phyloP scores from a whole-genome alignment of 1,140 invertebrate genomes.

The Alviniconcha marisindica region DNA sequence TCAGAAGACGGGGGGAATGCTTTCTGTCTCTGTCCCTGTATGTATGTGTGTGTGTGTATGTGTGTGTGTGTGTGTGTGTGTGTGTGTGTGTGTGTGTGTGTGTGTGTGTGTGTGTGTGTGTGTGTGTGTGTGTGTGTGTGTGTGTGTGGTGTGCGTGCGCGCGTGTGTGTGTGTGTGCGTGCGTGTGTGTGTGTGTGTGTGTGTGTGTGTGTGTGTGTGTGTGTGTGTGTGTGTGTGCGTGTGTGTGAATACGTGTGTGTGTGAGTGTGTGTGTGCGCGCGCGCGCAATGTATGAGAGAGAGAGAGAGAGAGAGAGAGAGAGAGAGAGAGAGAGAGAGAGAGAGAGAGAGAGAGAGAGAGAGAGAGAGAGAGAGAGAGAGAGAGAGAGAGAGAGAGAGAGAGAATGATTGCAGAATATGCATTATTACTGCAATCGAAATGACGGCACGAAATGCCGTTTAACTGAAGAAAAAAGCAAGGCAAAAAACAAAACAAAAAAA shows the following conservation, averaged over 20 bases:
- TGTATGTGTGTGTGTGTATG: neutral
- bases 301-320: constrained; percentile 22
- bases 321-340: constrained; percentile 1
- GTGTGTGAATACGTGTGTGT: neutral
- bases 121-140: constrained; percentile 36
- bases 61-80: constrained; percentile 1
- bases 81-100: constrained; percentile 20
- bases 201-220: neutral
- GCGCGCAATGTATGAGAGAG: neutral
- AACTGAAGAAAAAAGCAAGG: too few relatives aligned
- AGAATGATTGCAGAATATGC: neutral
- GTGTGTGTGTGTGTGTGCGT: neutral
- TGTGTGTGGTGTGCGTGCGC: too few relatives aligned
- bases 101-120: constrained; percentile 34
- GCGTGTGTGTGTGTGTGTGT: constrained; percentile 22
- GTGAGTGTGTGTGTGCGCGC: neutral
- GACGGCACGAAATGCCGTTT: too few relatives aligned
- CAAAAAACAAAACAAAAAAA: too few relatives aligned
- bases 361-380: neutral
- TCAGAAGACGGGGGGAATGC: neutral
- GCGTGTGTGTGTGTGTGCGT: neutral
- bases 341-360: neutral
- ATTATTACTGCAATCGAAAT: too few relatives aligned
- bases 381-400: neutral
- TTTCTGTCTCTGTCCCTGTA: neutral